A percentile compares a stretch with the other conserved stretches of the same genome.
Evolutionary conservation across 2,113 vertebrate genomes (phyloP).

Genomic region (Cervus canadensis): DNA sequence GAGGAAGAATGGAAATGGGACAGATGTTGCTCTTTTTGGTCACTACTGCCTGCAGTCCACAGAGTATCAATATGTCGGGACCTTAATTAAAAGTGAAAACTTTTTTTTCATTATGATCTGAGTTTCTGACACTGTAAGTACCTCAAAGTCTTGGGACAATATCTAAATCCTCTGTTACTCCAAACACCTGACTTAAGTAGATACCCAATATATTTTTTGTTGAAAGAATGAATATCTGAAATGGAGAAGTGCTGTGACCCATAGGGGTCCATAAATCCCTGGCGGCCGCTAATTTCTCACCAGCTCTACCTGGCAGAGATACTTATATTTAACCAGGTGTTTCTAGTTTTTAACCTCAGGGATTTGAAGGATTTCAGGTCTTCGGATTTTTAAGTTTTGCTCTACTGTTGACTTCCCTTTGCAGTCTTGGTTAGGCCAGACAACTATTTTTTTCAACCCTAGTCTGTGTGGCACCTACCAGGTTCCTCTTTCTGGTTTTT

Average conservation of each 20-base stretch:
- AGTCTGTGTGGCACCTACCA: not conserved
- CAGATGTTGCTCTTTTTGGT: not conserved
- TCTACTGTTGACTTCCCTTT: slow-evolving; percentile 16
- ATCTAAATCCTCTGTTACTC: not conserved
- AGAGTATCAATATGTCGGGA: not conserved
- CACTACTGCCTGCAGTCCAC: not conserved
- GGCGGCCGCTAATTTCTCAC: not conserved
- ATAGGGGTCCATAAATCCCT: not conserved
- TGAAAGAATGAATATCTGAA: not conserved
- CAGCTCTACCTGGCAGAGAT: not conserved
- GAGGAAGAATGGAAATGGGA: not conserved
- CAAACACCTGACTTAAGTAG: not conserved
- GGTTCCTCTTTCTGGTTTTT: slow-evolving; percentile 49
- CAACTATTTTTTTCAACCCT: slow-evolving; percentile 11
- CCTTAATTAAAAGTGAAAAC: not conserved
- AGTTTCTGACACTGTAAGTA: not conserved
- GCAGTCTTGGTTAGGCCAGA: not conserved
- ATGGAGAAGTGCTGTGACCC: not conserved
- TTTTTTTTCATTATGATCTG: not conserved
- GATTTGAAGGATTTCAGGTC: slow-evolving; percentile 27
- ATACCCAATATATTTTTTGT: not conserved
- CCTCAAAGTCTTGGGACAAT: not conserved
- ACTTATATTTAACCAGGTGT: not conserved
- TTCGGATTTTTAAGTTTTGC: not conserved
- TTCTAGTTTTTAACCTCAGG: slow-evolving; percentile 15